These are phyloP conservation scores for Ciona savignyi DNA, from an alignment of 23 tunicate genomes.

Conservation along the genomic window DNA sequence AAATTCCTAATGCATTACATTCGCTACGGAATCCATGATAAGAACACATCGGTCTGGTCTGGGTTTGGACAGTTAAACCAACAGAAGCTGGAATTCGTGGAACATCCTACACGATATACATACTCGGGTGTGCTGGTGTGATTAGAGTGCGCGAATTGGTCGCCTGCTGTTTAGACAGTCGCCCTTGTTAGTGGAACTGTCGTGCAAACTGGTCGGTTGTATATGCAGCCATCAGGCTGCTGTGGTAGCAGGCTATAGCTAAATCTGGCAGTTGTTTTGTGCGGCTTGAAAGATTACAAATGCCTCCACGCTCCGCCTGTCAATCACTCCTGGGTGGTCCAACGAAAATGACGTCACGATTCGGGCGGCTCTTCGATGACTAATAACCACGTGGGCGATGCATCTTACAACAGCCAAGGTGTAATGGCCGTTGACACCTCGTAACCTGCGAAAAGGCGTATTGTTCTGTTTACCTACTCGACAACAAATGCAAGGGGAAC, in stretches of 20 bases:
- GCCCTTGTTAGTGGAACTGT: background rate
- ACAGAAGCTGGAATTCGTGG: background rate
- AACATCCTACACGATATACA: background rate
- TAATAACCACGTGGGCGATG: background rate
- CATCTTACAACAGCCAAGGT: background rate
- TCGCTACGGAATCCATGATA: background rate
- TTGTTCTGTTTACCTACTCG: too few relatives aligned
- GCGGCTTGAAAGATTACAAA: background rate
- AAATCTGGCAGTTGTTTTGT: background rate
- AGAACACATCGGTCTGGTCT: background rate
- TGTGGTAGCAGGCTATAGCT: background rate
- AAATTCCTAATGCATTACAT: background rate
- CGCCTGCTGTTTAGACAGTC: background rate
- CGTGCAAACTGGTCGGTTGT: background rate
- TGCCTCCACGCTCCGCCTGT: conserved; percentile 1
- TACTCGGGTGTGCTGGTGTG: background rate
- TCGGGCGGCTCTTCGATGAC: background rate
- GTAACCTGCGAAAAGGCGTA: too few relatives aligned
- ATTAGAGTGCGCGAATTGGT: background rate
- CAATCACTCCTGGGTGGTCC: background rate
- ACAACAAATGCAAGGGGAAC: too few relatives aligned
- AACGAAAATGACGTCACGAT: background rate
- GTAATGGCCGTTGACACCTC: background rate
- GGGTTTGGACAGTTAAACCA: background rate
- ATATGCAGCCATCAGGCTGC: background rate